Conservation (phyloP, 1,140 invertebrate species). For the Lepidurus packardi region DNA sequence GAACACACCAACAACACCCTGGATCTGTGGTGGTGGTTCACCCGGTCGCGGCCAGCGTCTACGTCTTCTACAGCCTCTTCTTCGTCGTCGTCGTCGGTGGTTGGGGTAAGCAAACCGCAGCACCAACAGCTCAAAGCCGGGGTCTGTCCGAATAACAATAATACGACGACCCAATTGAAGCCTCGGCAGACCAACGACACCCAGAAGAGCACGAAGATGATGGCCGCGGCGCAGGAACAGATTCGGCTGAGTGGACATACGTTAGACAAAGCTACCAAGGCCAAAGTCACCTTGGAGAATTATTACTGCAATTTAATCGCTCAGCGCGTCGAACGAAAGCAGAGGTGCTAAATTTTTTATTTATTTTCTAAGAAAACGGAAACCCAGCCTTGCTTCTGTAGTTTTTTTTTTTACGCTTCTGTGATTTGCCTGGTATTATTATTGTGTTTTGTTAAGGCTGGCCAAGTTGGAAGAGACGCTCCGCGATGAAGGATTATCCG, state of each 20-base stretch:
- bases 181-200: background rate
- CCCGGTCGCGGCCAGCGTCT: conserved; percentile 20
- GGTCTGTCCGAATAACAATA: conserved; percentile 53
- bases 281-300: conserved; percentile 97
- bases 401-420: conserved; percentile 26
- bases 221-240: conserved; percentile 32
- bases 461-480: conserved; percentile 89
- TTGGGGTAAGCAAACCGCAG: background rate
- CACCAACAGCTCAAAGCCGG: background rate
- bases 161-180: background rate
- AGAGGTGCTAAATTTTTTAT: conserved; percentile 55
- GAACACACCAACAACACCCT: conserved; percentile 13
- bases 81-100: conserved; percentile 29
- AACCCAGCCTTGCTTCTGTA: background rate
- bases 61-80: conserved; percentile 33
- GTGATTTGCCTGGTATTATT: conserved; percentile 28
- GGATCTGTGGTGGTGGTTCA: conserved; percentile 24
- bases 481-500: conserved; percentile 80
- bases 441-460: conserved; percentile 54
- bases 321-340: conserved; percentile 94
- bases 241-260: conserved; percentile 87
- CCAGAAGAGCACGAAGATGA: conserved; percentile 26
- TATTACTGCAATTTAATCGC: conserved; percentile 97
- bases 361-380: background rate
- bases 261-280: conserved; percentile 97